Percentiles rank a stretch among this genome's conserved stretches.
These are phyloP conservation scores for Cavia porcellus DNA, from an alignment of 2,113 vertebrate genomes.

Conservation along the genomic window DNA sequence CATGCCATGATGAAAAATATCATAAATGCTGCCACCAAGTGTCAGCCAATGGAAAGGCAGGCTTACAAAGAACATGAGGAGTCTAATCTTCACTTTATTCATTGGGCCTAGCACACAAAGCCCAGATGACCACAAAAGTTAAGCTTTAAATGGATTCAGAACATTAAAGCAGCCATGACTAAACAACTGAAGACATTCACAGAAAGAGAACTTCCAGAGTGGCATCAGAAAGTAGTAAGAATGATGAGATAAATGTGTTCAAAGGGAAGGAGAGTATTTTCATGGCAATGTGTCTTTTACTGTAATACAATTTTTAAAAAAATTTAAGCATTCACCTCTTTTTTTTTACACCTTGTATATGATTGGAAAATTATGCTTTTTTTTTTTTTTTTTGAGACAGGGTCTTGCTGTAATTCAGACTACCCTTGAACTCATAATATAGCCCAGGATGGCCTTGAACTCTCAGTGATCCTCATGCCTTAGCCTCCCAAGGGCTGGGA, in stretches of 20 bases:
- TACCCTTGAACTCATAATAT: not conserved
- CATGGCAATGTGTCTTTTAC: not conserved
- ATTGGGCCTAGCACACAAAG: not conserved
- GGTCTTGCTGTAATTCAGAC: not conserved
- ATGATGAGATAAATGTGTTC: not conserved
- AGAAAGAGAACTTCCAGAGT: not conserved
- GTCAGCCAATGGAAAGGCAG: not conserved
- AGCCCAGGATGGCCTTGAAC: not conserved
- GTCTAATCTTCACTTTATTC: not conserved
- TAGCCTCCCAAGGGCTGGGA: not conserved
- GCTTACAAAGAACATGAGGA: not conserved
- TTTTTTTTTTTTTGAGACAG: not conserved
- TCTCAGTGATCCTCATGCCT: not conserved
- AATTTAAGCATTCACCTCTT: not conserved
- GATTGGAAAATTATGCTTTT: not conserved
- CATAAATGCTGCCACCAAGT: not conserved
- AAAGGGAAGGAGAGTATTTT: not conserved
- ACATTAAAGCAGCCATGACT: not conserved
- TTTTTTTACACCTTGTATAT: not conserved
- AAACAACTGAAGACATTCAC: not conserved
- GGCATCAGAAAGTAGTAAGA: not conserved
- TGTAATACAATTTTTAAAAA: not conserved
- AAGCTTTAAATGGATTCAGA: not conserved
- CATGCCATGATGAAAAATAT: not conserved
- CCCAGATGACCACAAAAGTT: not conserved